phyloP scores from a whole-genome alignment of 2,888 invertebrate species.

The Mylabris sibirica region DNA sequence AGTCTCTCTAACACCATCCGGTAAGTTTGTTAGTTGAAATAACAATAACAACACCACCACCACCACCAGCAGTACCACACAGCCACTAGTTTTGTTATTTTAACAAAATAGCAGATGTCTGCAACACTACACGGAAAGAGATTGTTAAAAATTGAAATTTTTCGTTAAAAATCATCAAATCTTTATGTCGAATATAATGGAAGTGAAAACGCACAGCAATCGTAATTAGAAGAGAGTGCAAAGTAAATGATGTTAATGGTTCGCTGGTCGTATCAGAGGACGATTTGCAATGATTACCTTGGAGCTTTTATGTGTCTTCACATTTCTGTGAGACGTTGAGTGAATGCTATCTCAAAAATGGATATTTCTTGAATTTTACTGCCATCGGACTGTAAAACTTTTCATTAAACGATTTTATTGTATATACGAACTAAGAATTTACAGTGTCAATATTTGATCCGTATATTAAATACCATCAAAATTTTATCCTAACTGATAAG shows the following conservation, averaged over 20 bases:
- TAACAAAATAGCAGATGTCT: constrained; percentile 39
- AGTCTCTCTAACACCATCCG: constrained; percentile 9
- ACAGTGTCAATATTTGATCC: constrained; percentile 3
- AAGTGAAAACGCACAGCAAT: constrained; percentile 34
- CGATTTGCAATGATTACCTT: constrained; percentile 37
- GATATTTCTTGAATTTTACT: constrained; percentile 38
- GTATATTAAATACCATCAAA: neutral
- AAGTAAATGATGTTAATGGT: constrained; percentile 42
- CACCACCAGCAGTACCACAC: too few relatives aligned
- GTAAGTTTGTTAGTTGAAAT: constrained; percentile 25
- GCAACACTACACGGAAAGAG: constrained; percentile 22
- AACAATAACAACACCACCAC: constrained; percentile 43
- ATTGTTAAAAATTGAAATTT: too few relatives aligned
- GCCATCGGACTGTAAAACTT: constrained; percentile 15
- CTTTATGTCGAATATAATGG: constrained; percentile 23
- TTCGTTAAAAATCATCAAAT: neutral
- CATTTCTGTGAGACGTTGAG: constrained; percentile 37
- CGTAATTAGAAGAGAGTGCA: constrained; percentile 39
- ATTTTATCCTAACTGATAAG: neutral
- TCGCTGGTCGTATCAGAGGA: constrained; percentile 27
- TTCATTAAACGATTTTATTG: constrained; percentile 22
- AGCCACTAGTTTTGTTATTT: constrained; percentile 35
- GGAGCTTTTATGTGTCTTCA: constrained; percentile 32
- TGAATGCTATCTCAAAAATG: constrained; percentile 35
- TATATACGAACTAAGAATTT: too few relatives aligned